Base-by-base conservation (phyloP, 2,113 vertebrate genomes). In the Poicephalus gulielmi region DNA sequence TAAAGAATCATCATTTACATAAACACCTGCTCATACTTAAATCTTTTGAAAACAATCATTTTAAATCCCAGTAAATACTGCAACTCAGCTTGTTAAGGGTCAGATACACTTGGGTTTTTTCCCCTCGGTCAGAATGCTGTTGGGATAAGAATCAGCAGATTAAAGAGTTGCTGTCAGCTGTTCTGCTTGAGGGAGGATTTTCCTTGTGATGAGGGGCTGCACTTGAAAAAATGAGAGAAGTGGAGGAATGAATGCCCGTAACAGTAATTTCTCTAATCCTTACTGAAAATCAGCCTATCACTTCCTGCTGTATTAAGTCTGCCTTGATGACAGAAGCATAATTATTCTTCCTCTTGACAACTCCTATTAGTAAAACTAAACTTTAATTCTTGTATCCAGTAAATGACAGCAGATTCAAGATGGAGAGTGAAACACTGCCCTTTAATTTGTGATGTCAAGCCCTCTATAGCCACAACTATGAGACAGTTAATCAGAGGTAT, bases 121-220 rank as follows among this genome's bases (percentile, higher is more conserved):
- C 27, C 60, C 49, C 60, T 74, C 41, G 33, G 44, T 80, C 47
- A 77, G 78, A 84, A 94, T 33, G 28, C 53, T 94, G 60, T 16
- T 85, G 85, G 77, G 83, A 94, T 94, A 73, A 88, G 76, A 83
- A 95, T 92, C 74, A 90, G 79, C 76, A 96, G 89, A 96, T 89
- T 93, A 89, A 88, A 70, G 80, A 92, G 68, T 73, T 9, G 2
- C 66, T 90, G 18, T 94, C 93, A 96, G 79, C 76, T 90, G 46
- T 62, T 95, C 73, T 95, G 94, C 78, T 66, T 13, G 1, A 95
- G 83, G 70, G 74, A 92, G 50, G 41, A 64, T 71, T 96, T 94
- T 94, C 74, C 49, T 69, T 30, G 22, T 44, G 86, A 80, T 64
- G 41, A 84, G 79, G 74, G 46, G 25, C 57, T 78, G 74, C 55